Percentiles rank a stretch among this genome's conserved stretches.
Evolutionary conservation across 2,888 invertebrate species (phyloP).

Genomic region (Pteria penguin): DNA sequence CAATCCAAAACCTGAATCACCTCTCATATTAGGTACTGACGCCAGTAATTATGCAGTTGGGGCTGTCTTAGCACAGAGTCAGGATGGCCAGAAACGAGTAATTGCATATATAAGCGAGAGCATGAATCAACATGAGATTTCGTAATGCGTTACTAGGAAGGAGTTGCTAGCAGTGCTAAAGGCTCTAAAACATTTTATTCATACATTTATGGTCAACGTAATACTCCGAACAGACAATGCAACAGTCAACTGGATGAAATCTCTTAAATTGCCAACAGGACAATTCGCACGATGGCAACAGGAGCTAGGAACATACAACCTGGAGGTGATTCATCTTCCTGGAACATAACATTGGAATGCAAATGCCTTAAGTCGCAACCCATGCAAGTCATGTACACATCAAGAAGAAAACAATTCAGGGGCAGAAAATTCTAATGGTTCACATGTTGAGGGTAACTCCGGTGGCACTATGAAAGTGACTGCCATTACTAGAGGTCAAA

Average conservation of each 20-base stretch:
- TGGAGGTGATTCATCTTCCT: not conserved
- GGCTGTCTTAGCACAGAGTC: not conserved
- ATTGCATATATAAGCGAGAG: not conserved
- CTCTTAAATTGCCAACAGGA: conserved; percentile 26
- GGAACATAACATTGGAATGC: conserved; percentile 1
- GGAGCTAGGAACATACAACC: not conserved
- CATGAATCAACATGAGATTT: conserved; percentile 3
- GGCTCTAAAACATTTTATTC: conserved; percentile 23
- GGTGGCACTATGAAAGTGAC: not conserved
- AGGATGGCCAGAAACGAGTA: not conserved
- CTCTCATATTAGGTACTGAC: not conserved
- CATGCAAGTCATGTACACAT: not conserved
- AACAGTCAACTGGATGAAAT: conserved; percentile 38
- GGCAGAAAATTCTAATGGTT: not conserved
- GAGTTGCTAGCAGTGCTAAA: conserved; percentile 31
- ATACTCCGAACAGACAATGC: conserved; percentile 44
- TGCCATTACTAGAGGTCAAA: not conserved
- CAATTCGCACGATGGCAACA: conserved; percentile 17
- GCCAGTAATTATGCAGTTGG: not conserved
- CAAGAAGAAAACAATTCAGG: not conserved
- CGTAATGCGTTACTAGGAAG: conserved; percentile 25
- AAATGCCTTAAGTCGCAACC: not conserved
- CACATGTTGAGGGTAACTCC: no score
- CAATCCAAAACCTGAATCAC: not conserved
- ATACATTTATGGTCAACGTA: conserved; percentile 43